A percentile compares a stretch with the other conserved stretches of the same genome.
Evolutionary conservation across 2,113 vertebrate species (phyloP).

Genomic region (Petrocephalus microphthalmus): DNA sequence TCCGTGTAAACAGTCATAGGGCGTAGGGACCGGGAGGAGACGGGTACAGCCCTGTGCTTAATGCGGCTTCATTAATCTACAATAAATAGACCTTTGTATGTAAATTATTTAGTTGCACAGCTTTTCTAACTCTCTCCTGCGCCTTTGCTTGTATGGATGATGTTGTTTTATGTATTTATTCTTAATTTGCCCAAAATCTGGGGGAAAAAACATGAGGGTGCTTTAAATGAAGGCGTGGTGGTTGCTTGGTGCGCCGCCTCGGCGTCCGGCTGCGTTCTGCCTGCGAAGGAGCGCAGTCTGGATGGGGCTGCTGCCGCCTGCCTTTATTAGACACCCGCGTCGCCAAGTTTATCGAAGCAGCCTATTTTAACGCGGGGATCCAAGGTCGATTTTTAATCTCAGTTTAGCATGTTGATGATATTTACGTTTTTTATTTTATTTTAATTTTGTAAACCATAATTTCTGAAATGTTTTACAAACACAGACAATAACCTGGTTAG

Average conservation of each 20-base stretch:
- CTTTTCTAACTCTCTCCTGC: neutral
- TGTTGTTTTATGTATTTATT: neutral
- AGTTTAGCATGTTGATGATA: neutral
- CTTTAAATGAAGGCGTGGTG: neutral
- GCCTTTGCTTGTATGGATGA: neutral
- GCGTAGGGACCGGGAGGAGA: neutral
- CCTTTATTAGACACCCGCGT: neutral
- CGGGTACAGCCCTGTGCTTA: neutral
- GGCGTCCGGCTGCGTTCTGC: neutral
- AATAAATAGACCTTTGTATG: neutral
- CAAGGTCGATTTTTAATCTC: neutral
- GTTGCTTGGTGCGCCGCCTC: neutral
- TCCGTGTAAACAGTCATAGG: neutral
- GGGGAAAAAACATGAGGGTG: neutral
- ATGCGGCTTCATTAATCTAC: neutral
- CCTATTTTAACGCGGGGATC: neutral
- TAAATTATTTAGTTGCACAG: neutral
- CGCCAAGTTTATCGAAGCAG: neutral
- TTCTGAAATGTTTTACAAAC: neutral
- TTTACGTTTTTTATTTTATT: neutral
- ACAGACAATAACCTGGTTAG: neutral
- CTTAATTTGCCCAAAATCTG: neutral
- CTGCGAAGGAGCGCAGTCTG: neutral
- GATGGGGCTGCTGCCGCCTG: neutral
- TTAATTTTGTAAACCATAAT: neutral